These are phyloP conservation scores for Crax fasciolata DNA, from an alignment of 2,797 vertebrate species.

Conservation along the genomic window DNA sequence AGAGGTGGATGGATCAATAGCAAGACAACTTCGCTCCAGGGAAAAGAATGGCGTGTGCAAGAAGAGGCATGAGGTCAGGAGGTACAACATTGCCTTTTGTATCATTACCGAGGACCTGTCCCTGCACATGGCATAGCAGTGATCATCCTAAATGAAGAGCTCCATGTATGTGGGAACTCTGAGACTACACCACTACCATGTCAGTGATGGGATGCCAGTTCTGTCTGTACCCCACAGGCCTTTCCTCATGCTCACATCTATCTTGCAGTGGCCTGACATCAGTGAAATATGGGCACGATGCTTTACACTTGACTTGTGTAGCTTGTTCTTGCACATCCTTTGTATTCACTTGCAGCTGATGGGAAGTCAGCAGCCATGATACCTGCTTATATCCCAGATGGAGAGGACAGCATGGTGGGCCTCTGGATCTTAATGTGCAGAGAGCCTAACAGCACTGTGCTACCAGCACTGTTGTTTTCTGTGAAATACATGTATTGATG, in stretches of 20 bases:
- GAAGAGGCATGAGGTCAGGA: not conserved
- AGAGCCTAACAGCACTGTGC: not conserved
- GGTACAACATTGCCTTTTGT: not conserved
- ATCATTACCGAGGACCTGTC: not conserved
- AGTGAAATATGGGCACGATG: not conserved
- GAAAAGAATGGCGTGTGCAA: not conserved
- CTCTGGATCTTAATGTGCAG: not conserved
- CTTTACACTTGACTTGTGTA: not conserved
- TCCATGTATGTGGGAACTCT: not conserved
- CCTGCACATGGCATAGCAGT: not conserved
- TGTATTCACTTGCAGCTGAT: not conserved
- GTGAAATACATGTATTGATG: not conserved
- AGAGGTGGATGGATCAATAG: not conserved
- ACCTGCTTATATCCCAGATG: not conserved
- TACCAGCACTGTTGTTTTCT: not conserved
- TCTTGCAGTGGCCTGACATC: not conserved
- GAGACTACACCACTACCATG: not conserved
- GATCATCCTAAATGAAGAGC: not conserved
- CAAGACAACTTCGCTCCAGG: not conserved
- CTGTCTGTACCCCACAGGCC: not conserved
- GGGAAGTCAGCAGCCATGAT: not conserved
- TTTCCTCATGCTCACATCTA: not conserved
- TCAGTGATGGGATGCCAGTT: not conserved
- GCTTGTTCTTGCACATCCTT: not conserved
- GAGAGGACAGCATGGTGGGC: not conserved